These are phyloP conservation scores for Megastigmus dorsalis DNA, from an alignment of 2,888 invertebrate species.

Conservation along the genomic window DNA sequence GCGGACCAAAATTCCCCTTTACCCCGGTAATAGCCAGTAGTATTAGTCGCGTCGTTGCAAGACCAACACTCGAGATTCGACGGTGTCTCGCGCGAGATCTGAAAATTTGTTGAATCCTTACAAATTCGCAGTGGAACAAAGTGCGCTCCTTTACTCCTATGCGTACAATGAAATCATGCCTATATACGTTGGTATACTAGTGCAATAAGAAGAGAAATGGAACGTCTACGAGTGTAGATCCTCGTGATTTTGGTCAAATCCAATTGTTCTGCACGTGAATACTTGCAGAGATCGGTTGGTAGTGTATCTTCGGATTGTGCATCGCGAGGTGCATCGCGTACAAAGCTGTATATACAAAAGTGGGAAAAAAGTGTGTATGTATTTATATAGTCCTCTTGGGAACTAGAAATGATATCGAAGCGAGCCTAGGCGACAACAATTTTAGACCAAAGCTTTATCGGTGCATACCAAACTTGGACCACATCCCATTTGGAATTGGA, in stretches of 20 bases:
- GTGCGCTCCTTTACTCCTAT: background rate
- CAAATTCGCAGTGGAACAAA: no score
- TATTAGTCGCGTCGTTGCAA: background rate
- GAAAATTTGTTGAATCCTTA: background rate
- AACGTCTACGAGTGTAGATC: no score
- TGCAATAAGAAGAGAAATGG: background rate
- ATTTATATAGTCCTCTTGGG: no score
- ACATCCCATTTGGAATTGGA: background rate
- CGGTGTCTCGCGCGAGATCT: background rate
- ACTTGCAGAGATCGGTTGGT: no score
- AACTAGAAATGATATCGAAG: no score
- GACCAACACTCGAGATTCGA: background rate
- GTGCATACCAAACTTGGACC: no score
- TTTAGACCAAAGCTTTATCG: background rate
- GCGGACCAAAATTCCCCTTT: background rate
- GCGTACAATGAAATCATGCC: background rate
- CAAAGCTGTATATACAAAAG: no score
- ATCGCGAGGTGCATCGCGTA: no score
- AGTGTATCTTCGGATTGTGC: no score
- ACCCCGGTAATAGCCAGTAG: background rate
- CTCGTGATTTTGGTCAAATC: no score
- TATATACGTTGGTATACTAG: background rate
- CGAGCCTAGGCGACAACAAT: background rate
- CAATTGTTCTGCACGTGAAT: no score
- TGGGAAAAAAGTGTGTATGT: no score